Conservation (phyloP, 2,888 invertebrate genomes). For the Gymnocheta viridis region DNA sequence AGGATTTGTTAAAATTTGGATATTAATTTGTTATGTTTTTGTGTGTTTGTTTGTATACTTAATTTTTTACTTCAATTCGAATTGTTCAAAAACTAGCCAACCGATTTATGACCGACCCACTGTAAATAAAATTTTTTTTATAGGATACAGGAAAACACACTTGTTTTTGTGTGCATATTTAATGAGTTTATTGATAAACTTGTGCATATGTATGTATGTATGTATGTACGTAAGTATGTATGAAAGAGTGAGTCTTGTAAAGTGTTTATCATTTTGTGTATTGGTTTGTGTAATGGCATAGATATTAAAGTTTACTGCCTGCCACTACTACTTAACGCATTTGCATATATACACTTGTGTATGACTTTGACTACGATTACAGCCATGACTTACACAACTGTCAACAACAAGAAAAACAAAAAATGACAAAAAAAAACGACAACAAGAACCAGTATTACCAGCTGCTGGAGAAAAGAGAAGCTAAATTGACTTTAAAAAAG, state of each 20-base stretch:
- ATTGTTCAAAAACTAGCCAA: no score
- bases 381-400: conserved; percentile 35
- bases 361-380: conserved; percentile 34
- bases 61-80: no score
- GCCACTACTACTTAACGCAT: conserved; percentile 9
- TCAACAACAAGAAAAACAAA: background rate
- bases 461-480: no score
- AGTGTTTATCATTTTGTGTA: conserved; percentile 17
- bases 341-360: background rate
- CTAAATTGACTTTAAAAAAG: no score
- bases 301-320: conserved; percentile 28
- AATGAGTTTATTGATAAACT: background rate
- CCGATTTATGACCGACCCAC: background rate
- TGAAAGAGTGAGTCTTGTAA: conserved; percentile 1
- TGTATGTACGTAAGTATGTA: background rate
- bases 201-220: background rate
- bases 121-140: conserved; percentile 16
- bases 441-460: no score
- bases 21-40: no score
- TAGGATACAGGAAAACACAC: background rate
- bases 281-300: conserved; percentile 34
- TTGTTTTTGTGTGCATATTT: conserved; percentile 32
- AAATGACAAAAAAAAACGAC: background rate
- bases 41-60: no score
- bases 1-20: no score